phyloP scores from a whole-genome alignment of 2,797 vertebrate species.

The Sphenopsis melanotis region DNA sequence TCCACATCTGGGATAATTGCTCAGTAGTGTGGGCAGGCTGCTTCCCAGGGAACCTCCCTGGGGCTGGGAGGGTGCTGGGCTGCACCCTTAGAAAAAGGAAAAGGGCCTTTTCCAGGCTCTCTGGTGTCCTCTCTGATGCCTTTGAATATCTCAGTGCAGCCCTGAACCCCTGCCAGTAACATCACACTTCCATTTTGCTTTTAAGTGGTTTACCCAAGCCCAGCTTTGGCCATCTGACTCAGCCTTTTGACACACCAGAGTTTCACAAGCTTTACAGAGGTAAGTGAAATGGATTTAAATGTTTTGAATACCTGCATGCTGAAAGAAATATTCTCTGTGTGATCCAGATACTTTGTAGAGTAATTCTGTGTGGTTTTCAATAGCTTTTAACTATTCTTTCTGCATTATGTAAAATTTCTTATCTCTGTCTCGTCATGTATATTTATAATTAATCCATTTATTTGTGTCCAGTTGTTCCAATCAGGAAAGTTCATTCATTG shows the following conservation, averaged over 20 bases:
- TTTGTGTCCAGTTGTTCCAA: slow-evolving; percentile 86
- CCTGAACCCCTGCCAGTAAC: neutral
- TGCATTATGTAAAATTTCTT: neutral
- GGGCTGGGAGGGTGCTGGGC: neutral
- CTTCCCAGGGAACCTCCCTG: neutral
- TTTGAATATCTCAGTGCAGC: neutral
- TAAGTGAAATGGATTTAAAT: slow-evolving; percentile 55
- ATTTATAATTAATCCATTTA: neutral
- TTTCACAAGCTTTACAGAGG: slow-evolving; percentile 94
- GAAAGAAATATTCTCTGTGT: neutral
- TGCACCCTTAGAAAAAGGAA: neutral
- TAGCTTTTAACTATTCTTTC: neutral
- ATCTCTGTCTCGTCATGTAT: neutral
- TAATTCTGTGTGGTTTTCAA: neutral
- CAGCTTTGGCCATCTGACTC: slow-evolving; percentile 85
- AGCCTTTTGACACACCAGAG: slow-evolving; percentile 89
- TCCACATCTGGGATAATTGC: neutral
- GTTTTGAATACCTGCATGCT: neutral
- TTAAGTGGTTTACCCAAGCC: slow-evolving; percentile 81
- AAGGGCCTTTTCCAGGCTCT: neutral
- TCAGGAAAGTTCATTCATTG: slow-evolving; percentile 91
- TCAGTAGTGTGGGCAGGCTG: neutral
- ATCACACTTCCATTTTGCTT: slow-evolving; percentile 38
- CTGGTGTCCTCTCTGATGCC: neutral
- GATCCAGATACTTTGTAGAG: neutral